These are phyloP conservation scores for Thereva nobilitata DNA, from an alignment of 2,888 invertebrate genomes.

Conservation along the genomic window DNA sequence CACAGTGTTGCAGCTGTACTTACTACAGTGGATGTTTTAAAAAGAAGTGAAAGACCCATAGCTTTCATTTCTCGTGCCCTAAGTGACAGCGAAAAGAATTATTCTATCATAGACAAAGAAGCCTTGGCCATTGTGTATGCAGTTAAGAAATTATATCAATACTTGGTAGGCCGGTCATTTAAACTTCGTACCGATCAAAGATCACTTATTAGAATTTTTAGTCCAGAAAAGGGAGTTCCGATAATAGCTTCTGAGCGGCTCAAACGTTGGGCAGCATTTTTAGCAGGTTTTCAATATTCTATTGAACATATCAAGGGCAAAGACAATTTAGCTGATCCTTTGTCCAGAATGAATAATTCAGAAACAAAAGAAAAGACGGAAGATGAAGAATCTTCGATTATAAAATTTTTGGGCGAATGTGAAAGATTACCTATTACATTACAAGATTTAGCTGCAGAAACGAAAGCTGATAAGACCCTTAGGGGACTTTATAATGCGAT, in stretches of 20 bases:
- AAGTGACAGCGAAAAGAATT: neutral
- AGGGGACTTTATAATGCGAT: neutral
- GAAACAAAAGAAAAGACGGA: conserved; percentile 22
- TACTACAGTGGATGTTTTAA: conserved; percentile 11
- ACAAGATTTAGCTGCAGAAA: conserved; percentile 8
- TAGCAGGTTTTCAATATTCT: conserved; percentile 25
- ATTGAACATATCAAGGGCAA: conserved; percentile 31
- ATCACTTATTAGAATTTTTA: conserved; percentile 34
- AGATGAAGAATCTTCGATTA: conserved; percentile 21
- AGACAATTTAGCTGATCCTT: conserved; percentile 21
- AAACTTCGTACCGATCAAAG: conserved; percentile 26
- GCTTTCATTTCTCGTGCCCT: conserved; percentile 34
- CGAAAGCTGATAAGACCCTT: conserved; percentile 13
- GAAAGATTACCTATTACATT: conserved; percentile 11
- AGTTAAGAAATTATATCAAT: too few species aligned
- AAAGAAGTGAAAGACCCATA: conserved; percentile 23
- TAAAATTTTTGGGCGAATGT: conserved; percentile 31
- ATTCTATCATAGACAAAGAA: conserved; percentile 17
- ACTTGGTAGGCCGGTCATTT: conserved; percentile 13
- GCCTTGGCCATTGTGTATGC: conserved; percentile 9
- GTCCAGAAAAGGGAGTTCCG: conserved; percentile 28
- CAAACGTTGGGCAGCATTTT: conserved; percentile 20
- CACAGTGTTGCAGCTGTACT: conserved; percentile 35
- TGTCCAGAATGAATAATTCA: conserved; percentile 29
- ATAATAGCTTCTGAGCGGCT: conserved; percentile 30